These are phyloP conservation scores for Drosophila yakuba DNA, from an alignment of 1,140 invertebrate genomes.

Conservation along the genomic window DNA sequence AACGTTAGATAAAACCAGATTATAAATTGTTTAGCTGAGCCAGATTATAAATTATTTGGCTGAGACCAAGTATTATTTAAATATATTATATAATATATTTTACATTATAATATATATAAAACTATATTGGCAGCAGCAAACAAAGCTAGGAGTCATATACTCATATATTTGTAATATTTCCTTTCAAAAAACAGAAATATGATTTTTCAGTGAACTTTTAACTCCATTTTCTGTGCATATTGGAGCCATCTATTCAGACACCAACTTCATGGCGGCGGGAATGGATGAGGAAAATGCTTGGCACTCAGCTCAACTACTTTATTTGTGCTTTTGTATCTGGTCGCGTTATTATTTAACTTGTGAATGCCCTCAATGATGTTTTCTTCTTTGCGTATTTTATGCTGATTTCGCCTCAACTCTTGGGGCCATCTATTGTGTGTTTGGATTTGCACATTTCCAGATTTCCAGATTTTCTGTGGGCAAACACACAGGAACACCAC, in stretches of 20 bases:
- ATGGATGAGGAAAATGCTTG: slow-evolving; percentile 23
- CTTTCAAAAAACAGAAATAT: not conserved
- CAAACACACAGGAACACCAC: slow-evolving; percentile 7
- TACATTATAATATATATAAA: too few species aligned
- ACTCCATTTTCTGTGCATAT: slow-evolving; percentile 24
- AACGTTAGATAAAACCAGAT: too few species aligned
- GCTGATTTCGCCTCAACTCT: slow-evolving; percentile 39
- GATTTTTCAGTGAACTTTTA: slow-evolving; percentile 4
- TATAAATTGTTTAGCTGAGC: too few species aligned
- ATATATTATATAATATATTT: too few species aligned
- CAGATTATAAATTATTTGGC: too few species aligned
- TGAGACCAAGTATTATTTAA: too few species aligned
- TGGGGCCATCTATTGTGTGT: slow-evolving; percentile 43
- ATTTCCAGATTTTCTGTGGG: slow-evolving; percentile 6
- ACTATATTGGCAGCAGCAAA: too few species aligned
- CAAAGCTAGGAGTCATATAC: not conserved
- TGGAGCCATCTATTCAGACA: slow-evolving; percentile 39
- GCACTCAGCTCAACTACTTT: slow-evolving; percentile 50
- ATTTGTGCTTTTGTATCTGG: slow-evolving; percentile 56
- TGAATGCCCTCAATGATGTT: slow-evolving; percentile 54
- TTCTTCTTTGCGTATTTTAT: slow-evolving; percentile 53
- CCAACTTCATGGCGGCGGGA: slow-evolving; percentile 13
- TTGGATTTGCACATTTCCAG: slow-evolving; percentile 22
- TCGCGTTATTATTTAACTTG: slow-evolving; percentile 59
- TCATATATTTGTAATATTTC: not conserved